phyloP scores from a whole-genome alignment of 2,113 vertebrate species.

The Gallinago undulata region DNA sequence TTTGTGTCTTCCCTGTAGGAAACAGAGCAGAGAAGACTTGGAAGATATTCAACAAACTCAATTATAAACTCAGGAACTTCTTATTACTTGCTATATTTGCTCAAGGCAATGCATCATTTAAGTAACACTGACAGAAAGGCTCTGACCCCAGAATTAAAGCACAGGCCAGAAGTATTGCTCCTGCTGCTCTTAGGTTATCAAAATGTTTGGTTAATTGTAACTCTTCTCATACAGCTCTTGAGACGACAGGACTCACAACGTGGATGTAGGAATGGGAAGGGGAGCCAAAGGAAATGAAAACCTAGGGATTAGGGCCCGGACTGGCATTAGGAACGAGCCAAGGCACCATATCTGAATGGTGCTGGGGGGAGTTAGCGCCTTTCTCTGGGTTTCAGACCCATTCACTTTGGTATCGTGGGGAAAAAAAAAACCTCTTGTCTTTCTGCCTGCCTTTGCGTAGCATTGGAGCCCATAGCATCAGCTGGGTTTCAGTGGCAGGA shows the following conservation, averaged over 20 bases:
- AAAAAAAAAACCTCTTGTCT: neutral
- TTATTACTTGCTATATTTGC: neutral
- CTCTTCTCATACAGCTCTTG: neutral
- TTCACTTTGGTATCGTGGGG: neutral
- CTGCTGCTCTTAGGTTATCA: neutral
- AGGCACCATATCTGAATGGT: neutral
- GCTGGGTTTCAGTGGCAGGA: neutral
- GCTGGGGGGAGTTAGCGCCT: neutral
- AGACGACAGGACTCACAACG: neutral
- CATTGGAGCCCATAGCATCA: no score
- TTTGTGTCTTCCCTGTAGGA: neutral
- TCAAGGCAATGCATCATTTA: neutral
- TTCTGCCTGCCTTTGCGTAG: neutral
- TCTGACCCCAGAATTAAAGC: neutral
- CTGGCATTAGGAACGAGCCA: neutral
- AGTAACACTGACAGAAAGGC: neutral
- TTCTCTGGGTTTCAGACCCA: neutral
- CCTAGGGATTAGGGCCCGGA: neutral
- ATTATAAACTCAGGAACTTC: conserved; percentile 23
- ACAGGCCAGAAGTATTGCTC: neutral
- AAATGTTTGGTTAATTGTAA: neutral
- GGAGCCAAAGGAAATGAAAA: neutral
- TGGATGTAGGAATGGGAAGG: neutral
- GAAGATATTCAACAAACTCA: neutral
- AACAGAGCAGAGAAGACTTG: neutral